Evolutionary conservation across 2,113 vertebrate species (phyloP), one percentile per base, ranked within the genome.

Genomic region (Panthera tigris): DNA sequence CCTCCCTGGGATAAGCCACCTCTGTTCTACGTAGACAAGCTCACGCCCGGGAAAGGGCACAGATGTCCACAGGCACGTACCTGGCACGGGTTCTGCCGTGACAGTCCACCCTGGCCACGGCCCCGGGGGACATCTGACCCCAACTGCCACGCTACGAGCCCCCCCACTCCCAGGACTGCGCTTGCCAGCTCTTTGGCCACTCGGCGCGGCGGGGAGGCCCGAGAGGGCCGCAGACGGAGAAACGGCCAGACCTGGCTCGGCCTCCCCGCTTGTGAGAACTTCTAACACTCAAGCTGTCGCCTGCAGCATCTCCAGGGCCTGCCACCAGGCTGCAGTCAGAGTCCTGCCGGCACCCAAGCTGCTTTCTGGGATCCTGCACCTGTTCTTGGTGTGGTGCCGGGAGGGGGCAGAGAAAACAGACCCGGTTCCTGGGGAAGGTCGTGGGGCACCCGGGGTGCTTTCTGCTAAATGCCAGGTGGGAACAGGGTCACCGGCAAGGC

Each of bases 231-330:
- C 31, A 4, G 52, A 25, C 1, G 1, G 41, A 10, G 68, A 36
- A 31, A 25, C 0, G 4, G 61, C 5, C 0, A 66, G 83, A 14
- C 1, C 0, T 3, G 5, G 55, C 9, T 31, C 63, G 0, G 19
- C 16, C 63, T 83, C 92, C 23, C 63, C 4, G 12, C 71, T 89
- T n/a, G 39, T 16, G 48, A 97, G 61, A 36, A n/a, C 65, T 25
- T 27, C n/a, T 65, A 1, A 3, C 16, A 29, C 45, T 36, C 39
- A 7, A 23, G 71, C 50, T 83, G 63, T 50, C 57, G 23, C 85
- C 65, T 85, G 57, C 11, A 6, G 48, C 41, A 11, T 25, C 71
- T 50, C 50, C 19, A 11, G 89, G 52, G 71, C 45, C 36, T 48
- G 91, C 69, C 73, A 8, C 0, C 9, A 25, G 66, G 73, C 36